Conservation (phyloP, 1,140 invertebrate species). For the Trichonephila inaurata region DNA sequence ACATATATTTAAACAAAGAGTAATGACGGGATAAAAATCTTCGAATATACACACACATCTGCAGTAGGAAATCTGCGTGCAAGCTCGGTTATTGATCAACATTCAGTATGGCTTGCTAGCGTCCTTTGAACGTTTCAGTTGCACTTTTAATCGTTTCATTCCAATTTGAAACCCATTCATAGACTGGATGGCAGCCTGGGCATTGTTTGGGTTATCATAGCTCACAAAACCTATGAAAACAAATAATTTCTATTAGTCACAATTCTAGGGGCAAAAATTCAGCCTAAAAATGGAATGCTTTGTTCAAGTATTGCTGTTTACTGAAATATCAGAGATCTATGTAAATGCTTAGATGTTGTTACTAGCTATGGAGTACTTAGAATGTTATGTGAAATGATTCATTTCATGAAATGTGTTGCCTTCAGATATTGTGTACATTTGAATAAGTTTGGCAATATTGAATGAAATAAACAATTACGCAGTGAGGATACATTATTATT, state of each 20-base stretch:
- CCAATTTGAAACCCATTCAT: slow-evolving; percentile 99
- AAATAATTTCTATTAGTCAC: neutral
- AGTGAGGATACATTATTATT: no score
- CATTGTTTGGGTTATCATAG: slow-evolving; percentile 98
- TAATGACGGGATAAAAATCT: slow-evolving; percentile 75
- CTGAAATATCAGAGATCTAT: no score
- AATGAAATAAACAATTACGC: no score
- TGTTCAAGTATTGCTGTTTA: no score
- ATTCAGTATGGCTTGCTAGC: slow-evolving; percentile 92
- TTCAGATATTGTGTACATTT: no score
- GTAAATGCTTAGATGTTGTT: no score
- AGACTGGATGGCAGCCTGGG: slow-evolving; percentile 98
- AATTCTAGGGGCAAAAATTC: no score
- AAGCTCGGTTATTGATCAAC: slow-evolving; percentile 64
- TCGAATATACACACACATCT: slow-evolving; percentile 75
- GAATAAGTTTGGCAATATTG: no score
- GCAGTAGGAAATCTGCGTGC: slow-evolving; percentile 75
- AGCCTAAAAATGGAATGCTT: no score
- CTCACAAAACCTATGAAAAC: slow-evolving; percentile 89
- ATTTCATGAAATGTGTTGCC: no score
- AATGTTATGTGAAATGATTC: no score
- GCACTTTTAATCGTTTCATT: slow-evolving; percentile 99
- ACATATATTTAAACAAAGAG: slow-evolving; percentile 74
- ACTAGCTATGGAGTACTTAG: no score
- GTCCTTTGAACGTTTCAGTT: slow-evolving; percentile 99